phyloP scores from a whole-genome alignment of 2,797 vertebrate genomes.

The Tangara arthus region DNA sequence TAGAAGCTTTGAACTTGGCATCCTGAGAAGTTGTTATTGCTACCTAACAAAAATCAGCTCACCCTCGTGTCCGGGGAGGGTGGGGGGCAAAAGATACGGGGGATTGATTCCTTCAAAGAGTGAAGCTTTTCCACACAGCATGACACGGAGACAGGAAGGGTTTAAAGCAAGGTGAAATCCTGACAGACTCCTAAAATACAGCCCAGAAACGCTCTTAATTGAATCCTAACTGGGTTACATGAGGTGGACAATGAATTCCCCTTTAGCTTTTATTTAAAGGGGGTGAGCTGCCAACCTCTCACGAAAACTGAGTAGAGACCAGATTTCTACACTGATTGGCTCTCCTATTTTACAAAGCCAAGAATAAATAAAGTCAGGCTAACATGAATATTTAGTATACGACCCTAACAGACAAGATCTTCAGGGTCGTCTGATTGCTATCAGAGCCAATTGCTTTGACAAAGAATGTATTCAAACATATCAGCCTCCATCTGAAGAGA shows the following conservation, averaged over 20 bases:
- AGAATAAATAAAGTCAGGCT: not conserved
- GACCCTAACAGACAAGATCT: not conserved
- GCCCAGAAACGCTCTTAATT: conserved; percentile 15
- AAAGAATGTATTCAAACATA: not conserved
- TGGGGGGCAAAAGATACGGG: not conserved
- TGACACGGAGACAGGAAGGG: conserved; percentile 20
- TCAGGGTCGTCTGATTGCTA: not conserved
- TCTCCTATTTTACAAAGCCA: not conserved
- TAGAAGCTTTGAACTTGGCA: conserved; percentile 63
- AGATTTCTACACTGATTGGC: not conserved
- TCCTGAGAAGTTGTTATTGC: conserved; percentile 56
- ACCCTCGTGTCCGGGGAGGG: not conserved
- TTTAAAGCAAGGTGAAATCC: conserved; percentile 11
- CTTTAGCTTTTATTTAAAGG: conserved; percentile 1
- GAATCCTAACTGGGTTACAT: not conserved
- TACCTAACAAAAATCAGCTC: conserved; percentile 32
- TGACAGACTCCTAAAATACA: conserved; percentile 27
- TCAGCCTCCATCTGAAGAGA: not conserved
- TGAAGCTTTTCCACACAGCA: conserved; percentile 50
- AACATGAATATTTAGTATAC: not conserved
- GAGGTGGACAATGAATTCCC: not conserved
- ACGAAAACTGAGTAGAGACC: not conserved
- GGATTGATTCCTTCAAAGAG: conserved; percentile 50
- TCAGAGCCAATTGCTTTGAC: not conserved
- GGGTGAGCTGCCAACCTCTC: not conserved